Evolutionary conservation across 1,140 invertebrate genomes (phyloP), one percentile per base, ranked within the genome.

Genomic region (Amphibalanus amphitrite): DNA sequence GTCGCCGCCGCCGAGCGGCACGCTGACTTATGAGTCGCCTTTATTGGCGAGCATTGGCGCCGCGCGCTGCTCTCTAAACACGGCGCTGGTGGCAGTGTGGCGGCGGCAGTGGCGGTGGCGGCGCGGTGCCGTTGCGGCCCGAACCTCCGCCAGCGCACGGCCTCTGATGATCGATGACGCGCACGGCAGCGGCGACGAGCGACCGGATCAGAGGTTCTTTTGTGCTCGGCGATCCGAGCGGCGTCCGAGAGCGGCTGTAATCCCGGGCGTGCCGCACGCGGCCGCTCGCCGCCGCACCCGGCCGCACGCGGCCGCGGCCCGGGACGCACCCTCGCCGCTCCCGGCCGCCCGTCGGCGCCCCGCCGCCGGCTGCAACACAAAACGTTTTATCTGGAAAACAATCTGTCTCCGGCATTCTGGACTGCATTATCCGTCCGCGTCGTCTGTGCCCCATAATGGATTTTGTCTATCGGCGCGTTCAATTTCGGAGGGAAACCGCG

Each of bases 371-470:
- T 59, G 47, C 47, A 59, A 59, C 47, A 59, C 47, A 59, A 59
- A 59, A 59, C 47, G 47, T 59, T 59, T 59, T 59, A 59, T 59
- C 47, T 59, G 47, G 17, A 59, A 59, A 59, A 59, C 47, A 59
- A 59, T 59, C 47, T 59, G 47, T 59, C 47, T 59, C 47, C 47
- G 10, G 47, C 47, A 59, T 59, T 59, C 47, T 59, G 13, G 13
- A 20, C 47, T 59, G 47, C 47, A 23, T 59, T 59, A 59, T 59
- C 10, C 47, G 6, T 8, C 20, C 10, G 10, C 10, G 47, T 20
- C 10, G 47, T 59, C 47, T 59, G 47, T 59, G 47, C 20, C 10
- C 47, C 47, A 59, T 59, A 59, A 59, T 59, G 47, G 47, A 59
- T 59, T 59, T 59, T 59, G 47, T 59, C 47, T 59, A 59, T 59